Evolutionary conservation across 2,888 invertebrate genomes (phyloP).

Genomic region (Cyclophora punctaria): DNA sequence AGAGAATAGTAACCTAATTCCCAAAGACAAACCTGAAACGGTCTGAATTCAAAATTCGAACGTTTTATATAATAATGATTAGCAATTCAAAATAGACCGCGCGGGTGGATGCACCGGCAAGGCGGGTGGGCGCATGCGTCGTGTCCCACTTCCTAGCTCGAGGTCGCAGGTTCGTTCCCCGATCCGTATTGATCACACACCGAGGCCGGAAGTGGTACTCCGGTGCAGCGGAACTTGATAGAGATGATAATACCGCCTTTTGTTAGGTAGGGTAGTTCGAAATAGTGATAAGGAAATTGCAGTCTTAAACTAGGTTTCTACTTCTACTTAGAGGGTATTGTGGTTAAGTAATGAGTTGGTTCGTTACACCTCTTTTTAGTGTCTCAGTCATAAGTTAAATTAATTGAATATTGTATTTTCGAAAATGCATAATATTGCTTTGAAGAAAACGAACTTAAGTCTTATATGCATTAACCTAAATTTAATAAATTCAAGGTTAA

Average conservation of each 20-base stretch:
- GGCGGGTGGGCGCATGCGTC: slow-evolving; percentile 60
- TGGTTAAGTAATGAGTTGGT: too few species aligned
- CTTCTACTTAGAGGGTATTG: too few species aligned
- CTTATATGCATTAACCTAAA: not conserved
- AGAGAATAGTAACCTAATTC: too few species aligned
- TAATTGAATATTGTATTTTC: too few species aligned
- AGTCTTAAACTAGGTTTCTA: too few species aligned
- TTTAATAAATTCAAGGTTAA: not conserved
- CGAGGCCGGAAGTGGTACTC: slow-evolving; percentile 61
- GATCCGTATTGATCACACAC: slow-evolving; percentile 62
- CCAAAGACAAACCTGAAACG: too few species aligned
- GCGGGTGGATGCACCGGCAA: slow-evolving; percentile 51
- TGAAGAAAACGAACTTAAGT: not conserved
- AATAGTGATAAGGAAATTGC: too few species aligned
- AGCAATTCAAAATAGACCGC: slow-evolving; percentile 52
- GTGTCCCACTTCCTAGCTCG: slow-evolving; percentile 59
- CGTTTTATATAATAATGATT: slow-evolving; percentile 29
- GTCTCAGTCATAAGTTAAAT: too few species aligned
- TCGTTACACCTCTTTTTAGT: too few species aligned
- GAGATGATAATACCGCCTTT: slow-evolving; percentile 40
- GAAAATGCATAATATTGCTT: too few species aligned
- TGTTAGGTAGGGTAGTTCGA: too few species aligned
- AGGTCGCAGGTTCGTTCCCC: slow-evolving; percentile 74
- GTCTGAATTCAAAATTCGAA: not conserved
- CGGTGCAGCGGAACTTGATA: slow-evolving; percentile 55